Conservation (phyloP, 1,140 invertebrate genomes). For the Leucophenga varia region DNA sequence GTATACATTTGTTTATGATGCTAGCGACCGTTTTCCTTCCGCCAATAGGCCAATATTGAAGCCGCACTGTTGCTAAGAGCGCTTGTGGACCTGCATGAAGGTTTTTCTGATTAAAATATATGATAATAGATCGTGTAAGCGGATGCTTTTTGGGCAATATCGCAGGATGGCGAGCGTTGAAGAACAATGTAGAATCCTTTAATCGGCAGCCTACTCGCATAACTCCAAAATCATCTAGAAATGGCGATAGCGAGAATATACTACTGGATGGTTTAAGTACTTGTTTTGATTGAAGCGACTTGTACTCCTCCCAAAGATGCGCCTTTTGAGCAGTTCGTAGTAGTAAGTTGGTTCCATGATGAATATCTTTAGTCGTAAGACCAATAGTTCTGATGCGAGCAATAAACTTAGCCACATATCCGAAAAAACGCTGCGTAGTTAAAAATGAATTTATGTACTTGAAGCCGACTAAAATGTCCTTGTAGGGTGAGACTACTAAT, state of each 20-base stretch:
- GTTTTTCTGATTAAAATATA: constrained; percentile 21
- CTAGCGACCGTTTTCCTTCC: no score
- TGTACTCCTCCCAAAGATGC: not conserved
- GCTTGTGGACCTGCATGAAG: constrained; percentile 1
- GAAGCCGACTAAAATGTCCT: no score
- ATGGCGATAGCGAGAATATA: constrained; percentile 18
- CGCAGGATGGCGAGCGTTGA: constrained; percentile 43
- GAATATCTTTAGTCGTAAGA: no score
- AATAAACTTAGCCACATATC: no score
- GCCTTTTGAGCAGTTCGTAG: not conserved
- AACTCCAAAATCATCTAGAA: constrained; percentile 39
- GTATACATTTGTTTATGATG: no score
- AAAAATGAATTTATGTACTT: no score
- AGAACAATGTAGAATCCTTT: constrained; percentile 24
- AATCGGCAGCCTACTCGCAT: constrained; percentile 52
- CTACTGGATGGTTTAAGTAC: not conserved
- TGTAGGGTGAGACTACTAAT: no score
- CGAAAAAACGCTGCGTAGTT: no score
- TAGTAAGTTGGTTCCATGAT: not conserved
- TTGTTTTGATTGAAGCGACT: not conserved
- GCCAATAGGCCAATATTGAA: no score
- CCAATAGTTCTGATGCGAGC: no score
- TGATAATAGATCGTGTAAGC: constrained; percentile 31
- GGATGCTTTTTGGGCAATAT: constrained; percentile 32
- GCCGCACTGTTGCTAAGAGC: not conserved